Base-by-base conservation (phyloP, 2,888 invertebrate species). In the Nephrotoma guestfalica region DNA sequence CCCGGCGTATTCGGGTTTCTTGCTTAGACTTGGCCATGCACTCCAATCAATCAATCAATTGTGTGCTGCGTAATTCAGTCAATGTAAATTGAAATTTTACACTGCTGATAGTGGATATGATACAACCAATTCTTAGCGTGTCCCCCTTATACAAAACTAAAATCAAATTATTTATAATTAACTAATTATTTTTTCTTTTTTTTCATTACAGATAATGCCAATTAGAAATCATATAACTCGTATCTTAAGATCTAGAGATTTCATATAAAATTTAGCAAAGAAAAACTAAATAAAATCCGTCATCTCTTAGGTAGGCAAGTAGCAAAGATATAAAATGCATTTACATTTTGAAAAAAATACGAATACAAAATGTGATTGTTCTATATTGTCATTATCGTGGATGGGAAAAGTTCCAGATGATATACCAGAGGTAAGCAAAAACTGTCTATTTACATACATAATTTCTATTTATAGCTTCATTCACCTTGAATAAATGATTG, bases 321-420 rank as follows among this genome's bases (percentile, higher is more conserved):
- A 85, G 41, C 15, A 85, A 85, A 42, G 18, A 47, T 45, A 86
- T 87, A 88, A 91, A 91, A 98, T 98, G 98, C 98, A 98, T 95
- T 94, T 98, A 90, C 97, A 98, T 93, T 98, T 98, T 92, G 98
- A 98, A 92, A 96, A 96, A 90, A 97, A 96, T 91, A 94, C 95
- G 89, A 97, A 97, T 91, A 97, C 97, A 89, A 96, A 97, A 93
- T 97, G 98, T 93, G 98, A 98, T 93, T 98, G 98, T 92, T 96
- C 97, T 89, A 96, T 99, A 90, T 93, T 98, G 90, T 97, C 97
- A 89, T 93, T 98, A 91, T 98, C 98, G 90, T 99, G 98, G 98
- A 99, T 98, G 98, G 98, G 98, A 88, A 98, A 98, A 93, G 97
- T 98, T 89, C 98, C 98, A 88, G 98, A 98, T 91, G 97, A 97